Evolutionary conservation across 2,797 vertebrate genomes (phyloP).

Genomic region (Microctenopoma stevenorrisi): DNA sequence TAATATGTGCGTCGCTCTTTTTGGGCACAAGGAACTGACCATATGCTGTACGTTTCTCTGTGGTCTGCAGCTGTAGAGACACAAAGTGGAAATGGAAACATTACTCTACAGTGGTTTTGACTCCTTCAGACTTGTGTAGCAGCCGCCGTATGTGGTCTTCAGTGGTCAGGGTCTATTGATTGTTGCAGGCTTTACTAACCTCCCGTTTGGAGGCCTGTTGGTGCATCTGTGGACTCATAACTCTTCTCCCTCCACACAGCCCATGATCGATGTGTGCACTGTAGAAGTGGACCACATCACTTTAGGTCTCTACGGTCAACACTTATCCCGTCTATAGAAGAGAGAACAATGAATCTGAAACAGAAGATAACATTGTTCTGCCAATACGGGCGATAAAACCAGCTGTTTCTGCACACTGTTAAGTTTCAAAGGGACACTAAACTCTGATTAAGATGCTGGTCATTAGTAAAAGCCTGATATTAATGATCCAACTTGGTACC

Average conservation of each 20-base stretch:
- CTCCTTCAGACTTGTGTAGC: slow-evolving; percentile 41
- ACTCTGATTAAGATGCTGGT: background rate
- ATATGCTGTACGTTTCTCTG: background rate
- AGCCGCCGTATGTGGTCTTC: slow-evolving; percentile 48
- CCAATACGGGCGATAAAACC: background rate
- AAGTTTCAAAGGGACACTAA: background rate
- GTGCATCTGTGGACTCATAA: slow-evolving; percentile 53
- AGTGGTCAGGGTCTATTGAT: slow-evolving; percentile 65
- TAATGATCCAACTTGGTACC: background rate
- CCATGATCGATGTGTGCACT: slow-evolving; percentile 49
- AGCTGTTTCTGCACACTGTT: background rate
- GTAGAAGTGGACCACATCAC: slow-evolving; percentile 28
- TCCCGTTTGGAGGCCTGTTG: slow-evolving; percentile 44
- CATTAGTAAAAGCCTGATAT: background rate
- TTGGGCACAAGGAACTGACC: background rate
- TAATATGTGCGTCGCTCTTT: background rate
- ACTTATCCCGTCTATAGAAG: slow-evolving; percentile 27
- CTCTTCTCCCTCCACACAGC: slow-evolving; percentile 46
- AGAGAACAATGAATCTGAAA: slow-evolving; percentile 1
- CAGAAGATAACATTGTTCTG: slow-evolving; percentile 7
- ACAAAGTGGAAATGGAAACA: slow-evolving; percentile 1
- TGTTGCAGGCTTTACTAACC: slow-evolving; percentile 44
- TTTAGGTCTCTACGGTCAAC: slow-evolving; percentile 36
- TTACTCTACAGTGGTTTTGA: slow-evolving; percentile 16
- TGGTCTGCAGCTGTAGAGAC: slow-evolving; percentile 5